Percentiles rank a stretch among this genome's conserved stretches.
Evolutionary conservation across 2,888 invertebrate species (phyloP).

Genomic region (Drepana falcataria): DNA sequence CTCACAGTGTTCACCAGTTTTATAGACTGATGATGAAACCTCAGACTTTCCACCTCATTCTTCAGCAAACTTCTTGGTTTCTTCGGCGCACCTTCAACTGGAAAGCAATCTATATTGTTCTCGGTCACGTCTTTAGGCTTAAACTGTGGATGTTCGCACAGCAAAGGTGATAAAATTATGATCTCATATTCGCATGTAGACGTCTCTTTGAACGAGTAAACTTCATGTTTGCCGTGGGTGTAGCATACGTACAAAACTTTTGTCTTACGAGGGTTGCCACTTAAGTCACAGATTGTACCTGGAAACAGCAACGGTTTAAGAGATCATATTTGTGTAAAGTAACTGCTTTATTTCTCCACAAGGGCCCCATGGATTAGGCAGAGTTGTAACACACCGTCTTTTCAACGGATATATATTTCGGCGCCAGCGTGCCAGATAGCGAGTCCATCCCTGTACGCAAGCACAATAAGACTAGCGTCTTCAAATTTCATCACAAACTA

Average conservation of each 20-base stretch:
- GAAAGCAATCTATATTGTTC: constrained; percentile 86
- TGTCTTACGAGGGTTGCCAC: constrained; percentile 88
- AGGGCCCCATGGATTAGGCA: too few relatives aligned
- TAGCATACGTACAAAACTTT: constrained; percentile 94
- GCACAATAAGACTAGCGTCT: too few relatives aligned
- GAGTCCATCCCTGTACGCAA: too few relatives aligned
- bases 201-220: constrained; percentile 94
- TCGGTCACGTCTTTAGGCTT: constrained; percentile 88
- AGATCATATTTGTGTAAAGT: too few relatives aligned
- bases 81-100: constrained; percentile 81
- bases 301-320: constrained; percentile 12
- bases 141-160: constrained; percentile 94
- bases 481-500: too few relatives aligned
- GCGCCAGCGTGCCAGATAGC: too few relatives aligned
- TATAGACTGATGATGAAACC: constrained; percentile 81
- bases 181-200: constrained; percentile 97
- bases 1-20: constrained; percentile 52
- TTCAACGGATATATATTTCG: too few relatives aligned
- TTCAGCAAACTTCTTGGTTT: constrained; percentile 86
- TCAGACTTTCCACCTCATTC: constrained; percentile 85
- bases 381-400: too few relatives aligned
- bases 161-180: constrained; percentile 89
- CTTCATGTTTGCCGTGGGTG: constrained; percentile 91
- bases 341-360: too few relatives aligned
- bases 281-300: constrained; percentile 93